phyloP scores from a whole-genome alignment of 2,888 invertebrate genomes.

The Chymomyza procnemis region DNA sequence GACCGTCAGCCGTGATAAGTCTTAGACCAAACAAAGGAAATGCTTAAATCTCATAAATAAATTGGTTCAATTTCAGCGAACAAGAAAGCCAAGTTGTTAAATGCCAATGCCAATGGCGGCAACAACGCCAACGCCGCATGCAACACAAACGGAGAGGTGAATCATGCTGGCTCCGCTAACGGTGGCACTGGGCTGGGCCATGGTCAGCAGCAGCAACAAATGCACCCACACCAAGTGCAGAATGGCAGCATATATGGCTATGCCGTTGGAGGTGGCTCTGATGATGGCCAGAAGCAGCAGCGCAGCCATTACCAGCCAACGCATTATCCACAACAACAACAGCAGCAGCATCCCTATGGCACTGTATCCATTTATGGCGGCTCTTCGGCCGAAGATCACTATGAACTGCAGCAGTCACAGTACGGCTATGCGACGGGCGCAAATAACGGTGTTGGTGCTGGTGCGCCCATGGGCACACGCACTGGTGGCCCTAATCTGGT shows the following conservation, averaged over 20 bases:
- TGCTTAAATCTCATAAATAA: constrained; percentile 70
- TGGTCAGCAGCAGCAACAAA: constrained; percentile 18
- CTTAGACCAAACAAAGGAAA: constrained; percentile 42
- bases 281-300: constrained; percentile 43
- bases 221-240: neutral
- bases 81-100: constrained; percentile 79
- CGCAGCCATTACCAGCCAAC: constrained; percentile 50
- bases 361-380: constrained; percentile 51
- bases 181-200: neutral
- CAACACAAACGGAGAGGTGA: constrained; percentile 1
- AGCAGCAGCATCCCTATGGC: constrained; percentile 63
- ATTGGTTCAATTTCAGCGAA: constrained; percentile 79
- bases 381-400: constrained; percentile 75
- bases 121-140: constrained; percentile 14
- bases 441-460: constrained; percentile 11
- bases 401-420: constrained; percentile 74
- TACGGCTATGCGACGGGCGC: constrained; percentile 57
- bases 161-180: neutral
- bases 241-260: constrained; percentile 21
- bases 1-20: constrained; percentile 59
- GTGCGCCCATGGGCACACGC: constrained; percentile 52
- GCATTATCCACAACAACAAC: constrained; percentile 49
- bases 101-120: neutral
- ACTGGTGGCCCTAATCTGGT: constrained; percentile 83
- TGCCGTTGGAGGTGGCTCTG: constrained; percentile 14